Conservation (phyloP, 2,888 invertebrate species). For the Conus canariensis region DNA sequence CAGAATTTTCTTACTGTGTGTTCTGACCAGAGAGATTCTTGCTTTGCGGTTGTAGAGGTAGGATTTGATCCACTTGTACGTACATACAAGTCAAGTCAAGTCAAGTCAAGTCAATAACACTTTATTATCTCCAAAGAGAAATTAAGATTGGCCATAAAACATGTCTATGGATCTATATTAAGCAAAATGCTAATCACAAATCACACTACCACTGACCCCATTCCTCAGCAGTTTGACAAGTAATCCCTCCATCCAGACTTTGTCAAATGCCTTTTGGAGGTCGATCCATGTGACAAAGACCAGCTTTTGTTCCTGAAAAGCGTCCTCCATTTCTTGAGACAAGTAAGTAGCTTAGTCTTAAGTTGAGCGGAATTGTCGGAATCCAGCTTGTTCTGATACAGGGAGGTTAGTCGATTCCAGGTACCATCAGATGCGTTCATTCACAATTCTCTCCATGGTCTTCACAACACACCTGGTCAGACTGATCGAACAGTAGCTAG, state of each 20-base stretch:
- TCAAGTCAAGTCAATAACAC: too few relatives aligned
- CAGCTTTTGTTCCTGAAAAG: neutral
- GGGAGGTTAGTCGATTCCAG: too few relatives aligned
- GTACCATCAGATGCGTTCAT: too few relatives aligned
- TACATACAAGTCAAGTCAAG: too few relatives aligned
- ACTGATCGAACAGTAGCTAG: neutral
- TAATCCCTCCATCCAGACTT: neutral
- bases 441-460: neutral
- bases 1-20: neutral
- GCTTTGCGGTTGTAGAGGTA: neutral
- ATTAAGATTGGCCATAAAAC: too few relatives aligned
- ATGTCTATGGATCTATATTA: too few relatives aligned
- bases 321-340: neutral
- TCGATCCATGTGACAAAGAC: neutral
- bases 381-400: too few relatives aligned
- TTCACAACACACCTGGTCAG: neutral
- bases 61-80: neutral
- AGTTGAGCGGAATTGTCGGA: neutral
- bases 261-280: neutral
- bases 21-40: neutral
- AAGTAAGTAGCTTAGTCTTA: neutral
- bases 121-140: too few relatives aligned
- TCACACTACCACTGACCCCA: neutral
- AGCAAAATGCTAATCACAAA: too few relatives aligned
- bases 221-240: neutral